Evolutionary conservation across 2,888 invertebrate species (phyloP).

Genomic region (Cryptocephalus primarius): DNA sequence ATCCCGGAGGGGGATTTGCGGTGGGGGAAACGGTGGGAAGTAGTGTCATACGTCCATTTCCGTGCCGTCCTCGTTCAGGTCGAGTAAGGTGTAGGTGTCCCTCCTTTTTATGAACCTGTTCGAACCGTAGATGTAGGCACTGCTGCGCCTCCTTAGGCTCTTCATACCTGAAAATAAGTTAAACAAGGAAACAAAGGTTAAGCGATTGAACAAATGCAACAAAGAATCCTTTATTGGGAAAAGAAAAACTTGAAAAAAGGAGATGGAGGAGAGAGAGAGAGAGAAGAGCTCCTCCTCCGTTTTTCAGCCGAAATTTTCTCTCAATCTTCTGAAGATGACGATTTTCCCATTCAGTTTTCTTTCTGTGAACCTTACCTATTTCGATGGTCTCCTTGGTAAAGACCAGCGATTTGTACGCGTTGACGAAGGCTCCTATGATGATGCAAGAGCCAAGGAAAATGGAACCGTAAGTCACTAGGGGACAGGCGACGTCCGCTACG

Average conservation of each 20-base stretch:
- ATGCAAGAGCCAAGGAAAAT: slow-evolving; percentile 57
- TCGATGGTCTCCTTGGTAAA: slow-evolving; percentile 67
- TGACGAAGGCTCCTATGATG: slow-evolving; percentile 55
- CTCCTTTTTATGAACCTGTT: slow-evolving; percentile 41
- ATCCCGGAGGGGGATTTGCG: too few relatives aligned
- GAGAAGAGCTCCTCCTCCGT: too few relatives aligned
- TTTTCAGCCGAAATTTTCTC: too few relatives aligned
- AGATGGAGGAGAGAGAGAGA: too few relatives aligned
- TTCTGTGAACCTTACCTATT: slow-evolving; percentile 48
- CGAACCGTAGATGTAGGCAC: slow-evolving; percentile 14
- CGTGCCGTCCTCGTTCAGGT: slow-evolving; percentile 12
- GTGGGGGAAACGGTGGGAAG: too few relatives aligned
- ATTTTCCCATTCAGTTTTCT: too few relatives aligned
- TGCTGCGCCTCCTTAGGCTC: slow-evolving; percentile 54
- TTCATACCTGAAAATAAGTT: slow-evolving; percentile 38
- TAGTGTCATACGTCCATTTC: slow-evolving; percentile 7
- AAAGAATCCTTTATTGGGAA: too few relatives aligned
- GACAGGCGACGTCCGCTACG: slow-evolving; percentile 60
- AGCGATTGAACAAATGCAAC: too few relatives aligned
- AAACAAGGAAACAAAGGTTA: not conserved
- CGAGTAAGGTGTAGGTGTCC: slow-evolving; percentile 46
- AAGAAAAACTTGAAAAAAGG: too few relatives aligned
- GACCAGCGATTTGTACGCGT: slow-evolving; percentile 64
- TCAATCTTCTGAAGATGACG: too few relatives aligned
- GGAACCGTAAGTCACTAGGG: slow-evolving; percentile 59